Evolutionary conservation across 1,140 invertebrate genomes (phyloP), one percentile per base, ranked within the genome.

Genomic region (Drosophila albomicans): DNA sequence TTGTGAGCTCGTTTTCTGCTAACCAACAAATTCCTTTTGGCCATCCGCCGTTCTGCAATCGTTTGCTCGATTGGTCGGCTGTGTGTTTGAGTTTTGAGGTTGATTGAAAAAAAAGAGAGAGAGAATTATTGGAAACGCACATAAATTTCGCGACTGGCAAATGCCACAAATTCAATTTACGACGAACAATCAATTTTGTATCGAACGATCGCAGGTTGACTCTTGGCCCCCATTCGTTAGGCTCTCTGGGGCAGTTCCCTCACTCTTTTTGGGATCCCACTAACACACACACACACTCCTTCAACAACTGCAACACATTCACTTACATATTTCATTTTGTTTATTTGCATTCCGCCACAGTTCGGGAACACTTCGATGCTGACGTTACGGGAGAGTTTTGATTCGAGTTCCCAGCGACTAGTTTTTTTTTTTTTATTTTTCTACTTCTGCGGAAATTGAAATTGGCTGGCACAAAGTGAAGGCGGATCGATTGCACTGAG

Each of bases 171-270:
- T 79, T 79, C 81, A 85, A 87, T 85, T 87, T 87, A 74, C 72
- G 65, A 76, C 56, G 54, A 68, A 79, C 67, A 79, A 81, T 81
- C 77, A 79, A 87, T 82, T 87, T 79, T 38, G 59, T 71, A 56
- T 64, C 67, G 51, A 86, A 75, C 78, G 84, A 86, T 85, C 82
- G 72, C 79, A 75, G 66, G 76, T 82, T 88, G 79, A 88, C 84
- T 88, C 69, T 82, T 85, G 84, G 67, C 82, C 84, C 79, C 79
- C 72, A 88, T 82, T 79, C 72, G 69, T 82, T 81, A 78, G 65
- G 62, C 54, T 77, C 54, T 59, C 35, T 49, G 30, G 51, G 51
- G 28, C 65, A 46, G 51, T 38, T 38, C 1, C 63, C 58, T 41
- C 54, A 51, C 43, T 25, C 20, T 25, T 25, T 38, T 6, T 66